Evolutionary conservation across 1,140 invertebrate species (phyloP).

Genomic region (Pseudomyrmex sp.): DNA sequence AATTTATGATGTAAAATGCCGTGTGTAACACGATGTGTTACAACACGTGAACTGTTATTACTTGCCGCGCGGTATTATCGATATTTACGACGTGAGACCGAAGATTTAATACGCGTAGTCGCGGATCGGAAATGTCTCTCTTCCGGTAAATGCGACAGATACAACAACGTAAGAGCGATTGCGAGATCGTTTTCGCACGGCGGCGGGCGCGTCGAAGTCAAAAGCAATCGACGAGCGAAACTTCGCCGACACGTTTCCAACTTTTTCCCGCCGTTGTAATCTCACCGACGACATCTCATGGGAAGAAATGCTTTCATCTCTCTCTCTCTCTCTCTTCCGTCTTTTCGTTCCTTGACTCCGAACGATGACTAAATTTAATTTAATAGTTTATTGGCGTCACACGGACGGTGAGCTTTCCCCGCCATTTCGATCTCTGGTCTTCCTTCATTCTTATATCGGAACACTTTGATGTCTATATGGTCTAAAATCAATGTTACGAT

Average conservation of each 20-base stretch:
- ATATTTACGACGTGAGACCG: constrained; percentile 12
- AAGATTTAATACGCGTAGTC: constrained; percentile 33
- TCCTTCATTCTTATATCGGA: background rate
- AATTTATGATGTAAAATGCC: background rate
- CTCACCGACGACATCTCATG: constrained; percentile 34
- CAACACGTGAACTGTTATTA: constrained; percentile 10
- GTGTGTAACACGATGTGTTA: background rate
- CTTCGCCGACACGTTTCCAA: constrained; percentile 34
- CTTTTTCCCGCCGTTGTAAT: constrained; percentile 39
- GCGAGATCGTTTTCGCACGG: constrained; percentile 31
- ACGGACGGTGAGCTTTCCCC: constrained; percentile 41
- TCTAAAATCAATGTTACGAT: background rate
- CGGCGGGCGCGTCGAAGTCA: constrained; percentile 5
- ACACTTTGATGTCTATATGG: background rate
- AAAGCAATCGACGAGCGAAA: constrained; percentile 49
- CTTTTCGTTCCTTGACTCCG: constrained; percentile 17
- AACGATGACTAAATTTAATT: constrained; percentile 69
- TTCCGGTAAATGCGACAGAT: constrained; percentile 16
- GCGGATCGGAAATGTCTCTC: constrained; percentile 10
- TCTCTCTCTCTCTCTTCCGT: background rate
- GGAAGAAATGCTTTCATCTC: constrained; percentile 7
- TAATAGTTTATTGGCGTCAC: constrained; percentile 71
- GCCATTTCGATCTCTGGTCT: constrained; percentile 11
- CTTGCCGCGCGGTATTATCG: constrained; percentile 19
- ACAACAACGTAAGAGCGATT: constrained; percentile 41